Evolutionary conservation across 2,888 invertebrate genomes (phyloP), one percentile per base, ranked within the genome.

Genomic region (Agrilus cyanescens): DNA sequence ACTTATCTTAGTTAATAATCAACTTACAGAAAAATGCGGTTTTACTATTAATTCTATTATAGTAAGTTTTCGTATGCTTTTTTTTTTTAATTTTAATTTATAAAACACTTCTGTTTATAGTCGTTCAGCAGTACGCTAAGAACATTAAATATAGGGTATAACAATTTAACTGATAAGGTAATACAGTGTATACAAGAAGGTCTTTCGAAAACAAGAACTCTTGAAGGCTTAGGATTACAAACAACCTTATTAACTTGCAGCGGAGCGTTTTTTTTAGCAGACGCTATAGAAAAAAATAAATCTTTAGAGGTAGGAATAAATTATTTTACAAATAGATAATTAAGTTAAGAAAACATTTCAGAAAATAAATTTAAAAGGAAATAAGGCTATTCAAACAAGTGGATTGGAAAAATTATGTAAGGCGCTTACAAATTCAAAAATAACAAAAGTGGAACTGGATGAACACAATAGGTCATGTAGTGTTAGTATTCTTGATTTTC

Each of bases 291-390:
- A 40, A 52, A 49, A 12, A 65, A 65, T 50, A 50, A 46, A 31
- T 58, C 63, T 3, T 47, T 65, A 35, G 55, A 58, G 49, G 63
- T 61, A 52, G 50, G 45, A 25, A 44, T 15, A n/a, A 10, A 20
- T 40, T 25, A 32, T 18, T 25, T 20, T 30, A 16, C 10, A 6
- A n/a, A 10, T 37, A 20, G 14, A 34, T 10, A 12, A 34, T 7
- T 34, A 12, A 12, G 15, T 2, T 12, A 3, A n/a, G n/a, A n/a
- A n/a, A n/a, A n/a, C 15, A 20, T 55, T 57, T 37, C 45, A 63
- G 62, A 61, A 64, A 58, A 56, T 64, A 4, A 65, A 64, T 49
- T 45, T 65, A 14, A 62, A 60, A 51, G 63, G 63, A 13, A 65
- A 65, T 41, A 64, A 63, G 48, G 65, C 61, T 10, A 61, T 65